Conservation (phyloP, 2,797 vertebrate genomes). For the Gobio occitaniae region DNA sequence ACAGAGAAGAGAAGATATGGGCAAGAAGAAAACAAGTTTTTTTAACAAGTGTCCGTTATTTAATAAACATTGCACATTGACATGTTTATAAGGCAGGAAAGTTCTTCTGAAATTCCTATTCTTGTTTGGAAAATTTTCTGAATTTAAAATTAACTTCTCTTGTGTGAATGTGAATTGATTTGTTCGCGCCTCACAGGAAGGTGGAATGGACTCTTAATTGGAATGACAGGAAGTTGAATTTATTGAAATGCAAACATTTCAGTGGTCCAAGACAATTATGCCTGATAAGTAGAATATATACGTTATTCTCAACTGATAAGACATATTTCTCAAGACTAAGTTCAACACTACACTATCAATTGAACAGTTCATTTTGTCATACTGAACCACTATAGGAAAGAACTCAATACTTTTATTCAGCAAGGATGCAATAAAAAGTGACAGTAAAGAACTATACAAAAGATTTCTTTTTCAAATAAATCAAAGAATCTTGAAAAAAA, state of each 20-base stretch:
- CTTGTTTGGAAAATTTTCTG: not conserved
- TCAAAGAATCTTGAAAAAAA: not conserved
- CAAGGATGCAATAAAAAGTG: not conserved
- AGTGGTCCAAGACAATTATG: not conserved
- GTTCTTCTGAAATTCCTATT: not conserved
- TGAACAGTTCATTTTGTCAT: not conserved
- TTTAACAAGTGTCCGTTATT: not conserved
- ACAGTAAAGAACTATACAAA: not conserved
- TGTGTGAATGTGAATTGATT: not conserved
- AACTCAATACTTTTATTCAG: not conserved
- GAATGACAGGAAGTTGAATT: not conserved
- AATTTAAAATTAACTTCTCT: not conserved
- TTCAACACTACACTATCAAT: not conserved
- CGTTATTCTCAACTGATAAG: not conserved
- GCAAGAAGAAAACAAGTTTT: not conserved
- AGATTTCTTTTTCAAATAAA: not conserved
- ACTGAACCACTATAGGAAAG: not conserved
- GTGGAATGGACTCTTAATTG: not conserved
- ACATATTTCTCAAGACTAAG: not conserved
- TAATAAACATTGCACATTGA: not conserved
- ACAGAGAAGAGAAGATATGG: too few species aligned
- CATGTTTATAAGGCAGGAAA: not conserved
- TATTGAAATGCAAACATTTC: not conserved
- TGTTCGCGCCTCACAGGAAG: not conserved
- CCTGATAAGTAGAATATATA: not conserved